Percentiles rank a stretch among this genome's conserved stretches.
These are phyloP conservation scores for Fistularia commersonii DNA, from an alignment of 2,797 vertebrate species.

Conservation along the genomic window DNA sequence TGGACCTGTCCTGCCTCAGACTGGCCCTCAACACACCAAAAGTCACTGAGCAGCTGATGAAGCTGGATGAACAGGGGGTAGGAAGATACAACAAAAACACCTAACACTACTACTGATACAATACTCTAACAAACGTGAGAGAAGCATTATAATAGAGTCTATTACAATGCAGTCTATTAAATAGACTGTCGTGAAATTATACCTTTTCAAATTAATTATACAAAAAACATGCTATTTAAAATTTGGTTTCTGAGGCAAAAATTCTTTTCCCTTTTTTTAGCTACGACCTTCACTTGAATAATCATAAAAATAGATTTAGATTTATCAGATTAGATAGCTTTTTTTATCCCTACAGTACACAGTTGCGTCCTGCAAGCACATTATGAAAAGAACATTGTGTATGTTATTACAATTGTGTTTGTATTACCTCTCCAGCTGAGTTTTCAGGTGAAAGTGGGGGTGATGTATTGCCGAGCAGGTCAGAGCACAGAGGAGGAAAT, in stretches of 20 bases:
- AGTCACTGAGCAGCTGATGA: conserved; percentile 96
- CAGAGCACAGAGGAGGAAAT: conserved; percentile 98
- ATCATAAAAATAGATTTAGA: background rate
- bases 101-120: background rate
- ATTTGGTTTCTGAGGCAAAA: background rate
- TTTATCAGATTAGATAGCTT: background rate
- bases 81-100: conserved; percentile 1
- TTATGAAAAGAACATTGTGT: too few relatives aligned
- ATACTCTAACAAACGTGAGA: too few relatives aligned
- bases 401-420: background rate
- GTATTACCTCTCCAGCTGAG: conserved; percentile 80
- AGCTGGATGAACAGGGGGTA: conserved; percentile 97
- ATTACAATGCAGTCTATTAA: too few relatives aligned
- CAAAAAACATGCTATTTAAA: background rate
- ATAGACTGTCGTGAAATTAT: too few relatives aligned
- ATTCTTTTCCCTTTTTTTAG: too few relatives aligned
- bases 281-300: too few relatives aligned
- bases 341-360: background rate
- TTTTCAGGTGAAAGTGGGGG: conserved; percentile 95
- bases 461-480: conserved; percentile 95
- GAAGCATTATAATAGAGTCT: too few relatives aligned
- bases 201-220: too few relatives aligned
- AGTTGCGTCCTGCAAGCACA: background rate
- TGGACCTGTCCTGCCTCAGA: conserved; percentile 89
- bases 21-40: conserved; percentile 95